Evolutionary conservation across 2,888 invertebrate species (phyloP).

Genomic region (Hydrotaea cyrtoneurina): DNA sequence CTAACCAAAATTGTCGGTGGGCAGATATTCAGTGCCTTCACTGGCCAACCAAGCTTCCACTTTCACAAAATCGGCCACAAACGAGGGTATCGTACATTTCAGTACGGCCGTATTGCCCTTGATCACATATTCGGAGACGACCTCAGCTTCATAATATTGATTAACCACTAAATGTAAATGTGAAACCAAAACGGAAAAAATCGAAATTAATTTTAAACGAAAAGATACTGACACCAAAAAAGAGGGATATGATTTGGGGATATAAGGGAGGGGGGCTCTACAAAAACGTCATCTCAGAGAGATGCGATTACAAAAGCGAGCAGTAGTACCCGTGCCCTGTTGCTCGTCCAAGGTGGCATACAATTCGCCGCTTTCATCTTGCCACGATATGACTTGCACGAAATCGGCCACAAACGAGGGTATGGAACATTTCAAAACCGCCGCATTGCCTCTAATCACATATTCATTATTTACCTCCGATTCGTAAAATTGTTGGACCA

Average conservation of each 20-base stretch:
- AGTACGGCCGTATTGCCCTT: constrained; percentile 92
- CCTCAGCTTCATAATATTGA: constrained; percentile 93
- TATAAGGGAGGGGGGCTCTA: constrained; percentile 38
- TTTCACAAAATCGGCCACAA: constrained; percentile 94
- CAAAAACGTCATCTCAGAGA: background rate
- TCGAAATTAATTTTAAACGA: background rate
- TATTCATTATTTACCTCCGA: constrained; percentile 88
- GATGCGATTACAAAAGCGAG: too few species aligned
- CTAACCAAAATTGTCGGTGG: constrained; percentile 87
- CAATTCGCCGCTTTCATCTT: constrained; percentile 82
- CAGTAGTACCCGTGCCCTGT: constrained; percentile 69
- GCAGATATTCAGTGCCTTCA: constrained; percentile 86
- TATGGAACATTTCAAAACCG: constrained; percentile 87
- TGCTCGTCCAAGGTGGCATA: constrained; percentile 78
- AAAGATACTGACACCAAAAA: background rate
- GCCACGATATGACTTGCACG: constrained; percentile 87
- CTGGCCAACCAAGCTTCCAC: constrained; percentile 91
- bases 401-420: constrained; percentile 89
- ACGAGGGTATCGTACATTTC: constrained; percentile 94
- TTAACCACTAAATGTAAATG: constrained; percentile 86
- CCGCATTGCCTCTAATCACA: constrained; percentile 88
- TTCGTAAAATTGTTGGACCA: constrained; percentile 87
- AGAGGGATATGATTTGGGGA: constrained; percentile 41
- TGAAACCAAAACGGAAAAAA: constrained; percentile 32
- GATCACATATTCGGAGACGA: constrained; percentile 94